Evolutionary conservation across 2,888 invertebrate genomes (phyloP), one percentile per base, ranked within the genome.

Genomic region (Euphydryas editha): DNA sequence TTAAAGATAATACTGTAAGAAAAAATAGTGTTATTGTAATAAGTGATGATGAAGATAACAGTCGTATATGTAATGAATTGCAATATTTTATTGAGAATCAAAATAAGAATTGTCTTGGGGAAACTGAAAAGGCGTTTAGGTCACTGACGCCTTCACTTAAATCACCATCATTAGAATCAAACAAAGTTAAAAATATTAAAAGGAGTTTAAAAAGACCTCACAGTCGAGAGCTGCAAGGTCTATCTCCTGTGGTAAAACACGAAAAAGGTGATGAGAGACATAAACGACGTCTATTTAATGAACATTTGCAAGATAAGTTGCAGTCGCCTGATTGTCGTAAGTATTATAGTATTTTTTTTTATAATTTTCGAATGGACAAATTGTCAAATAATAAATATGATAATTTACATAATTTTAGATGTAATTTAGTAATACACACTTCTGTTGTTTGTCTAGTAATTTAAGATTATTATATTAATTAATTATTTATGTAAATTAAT

Each of bases 201-300:
- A 84, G 79, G 46, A 91, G 90, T 76, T 72, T 90, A 0, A 90
- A 85, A 65, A 81, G 90, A 59, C 90, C 90, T 0, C 88, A 87
- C 51, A 91, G 91, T 70, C 78, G 85, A 20, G 91, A 90, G 71
- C 67, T 91, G 51, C 86, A 84, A 67, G 85, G 89, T 1, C 21
- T 87, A 15, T 83, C 90, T 0, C 83, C 88, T 0, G 30, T 69
- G 7, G 67, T 36, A 10, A 76, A 71, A 42, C 69, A 73, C n/a
- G 78, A 78, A n/a, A 73, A 49, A 11, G 68, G 60, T 13, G 81
- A 83, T 10, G 81, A 81, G 13, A 84, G 75, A 69, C 80, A 75
- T 4, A 84, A 78, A 60, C 77, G 84, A 10, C 79, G 80, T n/a
- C 68, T 86, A 44, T 87, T 85, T 55, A 74, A 70, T 55, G 84